phyloP scores from a whole-genome alignment of 2,113 vertebrate species.

The Echinops telfairi region DNA sequence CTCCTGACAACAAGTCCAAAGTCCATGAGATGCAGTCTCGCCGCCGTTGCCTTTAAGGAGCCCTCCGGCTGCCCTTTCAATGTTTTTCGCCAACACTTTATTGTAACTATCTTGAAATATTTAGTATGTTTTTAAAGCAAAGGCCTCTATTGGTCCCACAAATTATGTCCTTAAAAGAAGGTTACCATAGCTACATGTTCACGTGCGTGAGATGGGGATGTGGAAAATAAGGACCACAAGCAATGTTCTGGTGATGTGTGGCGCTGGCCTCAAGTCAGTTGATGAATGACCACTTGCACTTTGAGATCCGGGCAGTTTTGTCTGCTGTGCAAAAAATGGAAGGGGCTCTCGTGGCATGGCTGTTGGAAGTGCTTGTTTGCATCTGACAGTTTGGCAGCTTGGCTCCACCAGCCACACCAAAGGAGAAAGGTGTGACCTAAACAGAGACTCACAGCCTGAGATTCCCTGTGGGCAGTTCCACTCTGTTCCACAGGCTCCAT shows the following conservation, averaged over 20 bases:
- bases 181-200: background rate
- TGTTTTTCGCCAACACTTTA: background rate
- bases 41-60: too few relatives aligned
- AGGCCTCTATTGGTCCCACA: background rate
- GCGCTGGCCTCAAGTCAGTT: background rate
- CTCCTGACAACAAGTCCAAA: too few relatives aligned
- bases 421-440: background rate
- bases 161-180: slow-evolving; percentile 11
- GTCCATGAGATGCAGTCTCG: too few relatives aligned
- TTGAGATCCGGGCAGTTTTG: slow-evolving; percentile 28
- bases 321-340: slow-evolving; percentile 37
- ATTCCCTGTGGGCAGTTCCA: background rate
- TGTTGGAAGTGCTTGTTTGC: background rate
- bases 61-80: too few relatives aligned
- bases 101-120: slow-evolving; percentile 19
- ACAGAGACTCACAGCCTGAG: background rate
- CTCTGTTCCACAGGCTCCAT: background rate
- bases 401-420: too few relatives aligned
- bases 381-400: background rate
- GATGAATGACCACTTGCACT: slow-evolving; percentile 25
- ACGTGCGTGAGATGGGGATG: too few relatives aligned
- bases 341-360: background rate
- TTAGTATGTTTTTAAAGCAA: slow-evolving; percentile 30
- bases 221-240: background rate
- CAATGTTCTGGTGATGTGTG: background rate